Evolutionary conservation across 1,140 invertebrate genomes (phyloP), one percentile per base, ranked within the genome.

Genomic region (Oppia nitens): DNA sequence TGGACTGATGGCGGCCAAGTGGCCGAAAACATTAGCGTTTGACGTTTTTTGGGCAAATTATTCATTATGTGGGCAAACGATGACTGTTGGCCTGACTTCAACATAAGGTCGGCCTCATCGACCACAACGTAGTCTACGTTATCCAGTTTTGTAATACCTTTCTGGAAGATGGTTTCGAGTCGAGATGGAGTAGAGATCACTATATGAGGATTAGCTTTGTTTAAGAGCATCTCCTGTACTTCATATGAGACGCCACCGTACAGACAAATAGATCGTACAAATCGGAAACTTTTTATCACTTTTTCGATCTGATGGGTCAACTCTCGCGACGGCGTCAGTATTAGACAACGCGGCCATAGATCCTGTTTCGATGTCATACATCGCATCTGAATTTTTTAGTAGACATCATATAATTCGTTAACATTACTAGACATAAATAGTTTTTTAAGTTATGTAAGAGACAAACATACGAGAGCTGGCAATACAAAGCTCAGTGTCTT

Each of bases 401-500:
- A 12, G 9, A 11, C 50, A 11, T 24, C 9, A 11, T 54, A 3
- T 11, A n/a, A n/a, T n/a, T 25, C 3, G 11, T 25, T 9, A 21
- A 25, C 3, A 23, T 25, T 3, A 11, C 14, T 27, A 54, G 24
- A 21, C 11, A 27, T 23, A 25, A 23, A 25, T 20, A 54, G 40
- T 77, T 90, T 89, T 71, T 92, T 83, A 2, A 93, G 94, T 54
- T 99, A 77, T 76, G 98, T 95, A 69, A 95, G 62, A 58, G 51
- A 68, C 67, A 74, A 74, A 64, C 78, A 75, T 26, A 78, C 68
- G 60, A 78, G 71, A 25, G 70, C 72, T 47, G 77, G 77, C 47
- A 79, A 59, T 20, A 77, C 72, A 61, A 76, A 78, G 47, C 81
- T 84, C 3, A 89, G 72, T 4, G 87, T 90, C 72, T 92, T 90